Evolutionary conservation across 2,888 invertebrate species (phyloP).

Genomic region (Agriopis leucophaearia): DNA sequence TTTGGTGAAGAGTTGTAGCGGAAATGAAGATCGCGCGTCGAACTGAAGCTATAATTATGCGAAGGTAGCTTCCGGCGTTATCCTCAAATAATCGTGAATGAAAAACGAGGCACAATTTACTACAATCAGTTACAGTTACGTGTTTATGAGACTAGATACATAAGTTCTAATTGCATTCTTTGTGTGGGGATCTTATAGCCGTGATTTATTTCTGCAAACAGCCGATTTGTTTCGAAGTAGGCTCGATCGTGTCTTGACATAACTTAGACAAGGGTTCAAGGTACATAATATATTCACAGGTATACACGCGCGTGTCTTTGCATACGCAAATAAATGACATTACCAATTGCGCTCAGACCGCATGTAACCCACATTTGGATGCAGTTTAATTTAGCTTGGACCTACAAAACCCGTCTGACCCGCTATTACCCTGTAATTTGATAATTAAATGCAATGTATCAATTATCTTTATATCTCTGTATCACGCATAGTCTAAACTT

Average conservation of each 20-base stretch:
- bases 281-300: slow-evolving; percentile 3
- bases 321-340: slow-evolving; percentile 25
- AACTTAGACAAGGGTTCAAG: slow-evolving; percentile 12
- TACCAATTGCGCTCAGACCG: background rate
- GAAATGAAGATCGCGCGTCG: slow-evolving; percentile 19
- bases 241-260: slow-evolving; percentile 32
- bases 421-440: slow-evolving; percentile 33
- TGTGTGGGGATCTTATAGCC: slow-evolving; percentile 29
- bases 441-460: slow-evolving; percentile 42
- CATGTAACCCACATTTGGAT: slow-evolving; percentile 17
- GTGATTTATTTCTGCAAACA: slow-evolving; percentile 40
- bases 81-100: slow-evolving; percentile 13
- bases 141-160: background rate
- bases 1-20: slow-evolving; percentile 1
- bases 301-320: slow-evolving; percentile 3
- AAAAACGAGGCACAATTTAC: background rate
- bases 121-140: background rate
- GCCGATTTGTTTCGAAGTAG: slow-evolving; percentile 21
- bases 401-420: slow-evolving; percentile 32
- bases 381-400: slow-evolving; percentile 37
- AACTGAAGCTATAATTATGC: slow-evolving; percentile 12
- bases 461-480: slow-evolving; percentile 41
- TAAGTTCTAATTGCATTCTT: slow-evolving; percentile 25
- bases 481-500: slow-evolving; percentile 42
- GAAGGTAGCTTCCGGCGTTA: slow-evolving; percentile 17